A percentile compares a stretch with the other conserved stretches of the same genome.
These are phyloP conservation scores for Lepidostoma basale DNA, from an alignment of 1,140 invertebrate genomes.

Conservation along the genomic window DNA sequence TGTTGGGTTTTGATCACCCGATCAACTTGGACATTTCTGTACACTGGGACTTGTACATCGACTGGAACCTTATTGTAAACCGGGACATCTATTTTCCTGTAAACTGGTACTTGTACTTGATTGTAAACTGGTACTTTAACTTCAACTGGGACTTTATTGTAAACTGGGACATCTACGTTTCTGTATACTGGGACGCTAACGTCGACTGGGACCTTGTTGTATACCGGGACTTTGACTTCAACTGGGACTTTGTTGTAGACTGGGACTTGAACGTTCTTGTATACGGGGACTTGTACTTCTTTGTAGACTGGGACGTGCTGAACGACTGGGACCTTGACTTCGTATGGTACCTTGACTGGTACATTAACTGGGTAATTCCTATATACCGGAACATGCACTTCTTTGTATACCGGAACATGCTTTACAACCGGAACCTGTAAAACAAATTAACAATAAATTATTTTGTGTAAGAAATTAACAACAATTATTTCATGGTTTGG, in stretches of 20 bases:
- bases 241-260: slow-evolving; percentile 13
- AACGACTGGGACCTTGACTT: neutral
- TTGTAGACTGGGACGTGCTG: slow-evolving; percentile 21
- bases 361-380: neutral
- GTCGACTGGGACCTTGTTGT: neutral
- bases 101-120: slow-evolving; percentile 1
- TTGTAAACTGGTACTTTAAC: neutral
- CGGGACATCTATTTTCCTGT: slow-evolving; percentile 2
- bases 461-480: too few relatives aligned
- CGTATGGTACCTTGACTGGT: neutral
- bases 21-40: neutral
- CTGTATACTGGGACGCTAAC: neutral
- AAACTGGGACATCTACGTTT: neutral
- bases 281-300: neutral
- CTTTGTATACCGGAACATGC: slow-evolving; percentile 15
- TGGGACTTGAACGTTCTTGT: slow-evolving; percentile 4
- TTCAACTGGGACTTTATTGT: slow-evolving; percentile 6
- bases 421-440: slow-evolving; percentile 12
- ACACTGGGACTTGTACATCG: slow-evolving; percentile 13
- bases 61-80: slow-evolving; percentile 13
- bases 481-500: too few relatives aligned
- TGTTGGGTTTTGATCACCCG: too few relatives aligned
- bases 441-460: neutral
- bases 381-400: neutral
- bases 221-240: neutral